phyloP scores from a whole-genome alignment of 2,888 invertebrate genomes.

The Epistrophella euchroma region DNA sequence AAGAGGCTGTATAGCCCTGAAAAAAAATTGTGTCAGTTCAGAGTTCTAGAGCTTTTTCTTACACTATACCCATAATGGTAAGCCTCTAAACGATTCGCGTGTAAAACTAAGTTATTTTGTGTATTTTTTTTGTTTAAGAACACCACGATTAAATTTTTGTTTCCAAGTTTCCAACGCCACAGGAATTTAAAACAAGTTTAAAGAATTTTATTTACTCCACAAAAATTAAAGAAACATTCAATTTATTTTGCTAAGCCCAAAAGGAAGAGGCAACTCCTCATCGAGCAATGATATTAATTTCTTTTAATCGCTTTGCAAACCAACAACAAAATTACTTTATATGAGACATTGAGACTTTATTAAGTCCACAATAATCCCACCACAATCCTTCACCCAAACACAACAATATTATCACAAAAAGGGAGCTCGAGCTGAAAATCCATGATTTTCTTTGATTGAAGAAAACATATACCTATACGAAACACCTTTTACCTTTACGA shows the following conservation, averaged over 20 bases:
- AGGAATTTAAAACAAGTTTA: no score
- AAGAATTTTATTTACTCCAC: neutral
- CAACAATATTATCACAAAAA: conserved; percentile 23
- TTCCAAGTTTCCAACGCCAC: no score
- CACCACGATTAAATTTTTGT: no score
- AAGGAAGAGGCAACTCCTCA: conserved; percentile 3
- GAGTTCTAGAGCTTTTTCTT: no score
- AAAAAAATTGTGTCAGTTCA: no score
- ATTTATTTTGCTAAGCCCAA: neutral
- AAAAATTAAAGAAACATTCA: neutral
- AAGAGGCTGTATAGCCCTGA: no score
- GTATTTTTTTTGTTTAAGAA: no score
- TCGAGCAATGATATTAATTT: conserved; percentile 11
- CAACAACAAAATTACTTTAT: conserved; percentile 6
- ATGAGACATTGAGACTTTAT: conserved; percentile 22
- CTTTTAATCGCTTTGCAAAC: conserved; percentile 21
- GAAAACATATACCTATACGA: conserved; percentile 37
- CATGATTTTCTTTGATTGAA: conserved; percentile 66
- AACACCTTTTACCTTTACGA: conserved; percentile 50
- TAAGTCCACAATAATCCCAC: conserved; percentile 54
- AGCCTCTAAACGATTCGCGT: no score
- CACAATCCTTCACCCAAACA: conserved; percentile 40
- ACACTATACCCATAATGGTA: no score
- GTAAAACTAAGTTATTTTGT: no score
- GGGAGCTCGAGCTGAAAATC: conserved; percentile 60